phyloP scores from a whole-genome alignment of 2,113 vertebrate species.

The Ciconia boyciana region DNA sequence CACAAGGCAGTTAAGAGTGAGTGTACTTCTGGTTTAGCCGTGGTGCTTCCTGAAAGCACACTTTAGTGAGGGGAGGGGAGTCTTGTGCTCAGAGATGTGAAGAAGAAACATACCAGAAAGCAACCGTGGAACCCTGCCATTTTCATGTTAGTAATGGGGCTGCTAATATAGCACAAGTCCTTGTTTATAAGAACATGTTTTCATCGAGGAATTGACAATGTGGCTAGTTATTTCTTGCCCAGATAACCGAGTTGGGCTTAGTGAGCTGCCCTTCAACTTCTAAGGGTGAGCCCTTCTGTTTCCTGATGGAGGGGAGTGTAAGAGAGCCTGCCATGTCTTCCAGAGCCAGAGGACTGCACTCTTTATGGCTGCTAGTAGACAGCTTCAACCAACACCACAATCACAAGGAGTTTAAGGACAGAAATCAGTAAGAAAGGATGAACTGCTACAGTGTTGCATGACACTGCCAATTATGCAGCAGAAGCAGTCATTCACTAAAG shows the following conservation, averaged over 20 bases:
- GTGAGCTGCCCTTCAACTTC: neutral
- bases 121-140: neutral
- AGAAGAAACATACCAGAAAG: neutral
- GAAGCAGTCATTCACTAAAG: neutral
- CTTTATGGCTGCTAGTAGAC: neutral
- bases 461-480: accelerated
- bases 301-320: neutral
- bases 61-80: neutral
- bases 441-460: neutral
- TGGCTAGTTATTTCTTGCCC: neutral
- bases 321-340: neutral
- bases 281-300: neutral
- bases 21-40: neutral
- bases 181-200: neutral
- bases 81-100: neutral
- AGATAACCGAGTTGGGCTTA: neutral
- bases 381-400: neutral
- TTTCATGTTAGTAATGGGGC: neutral
- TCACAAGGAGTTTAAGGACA: neutral
- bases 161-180: neutral
- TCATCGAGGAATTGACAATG: neutral
- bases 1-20: neutral
- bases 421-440: neutral
- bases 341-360: neutral
- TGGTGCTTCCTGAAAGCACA: neutral